These are phyloP conservation scores for Hapalemur alaotrensis DNA, from an alignment of 2,797 vertebrate species.

Conservation along the genomic window DNA sequence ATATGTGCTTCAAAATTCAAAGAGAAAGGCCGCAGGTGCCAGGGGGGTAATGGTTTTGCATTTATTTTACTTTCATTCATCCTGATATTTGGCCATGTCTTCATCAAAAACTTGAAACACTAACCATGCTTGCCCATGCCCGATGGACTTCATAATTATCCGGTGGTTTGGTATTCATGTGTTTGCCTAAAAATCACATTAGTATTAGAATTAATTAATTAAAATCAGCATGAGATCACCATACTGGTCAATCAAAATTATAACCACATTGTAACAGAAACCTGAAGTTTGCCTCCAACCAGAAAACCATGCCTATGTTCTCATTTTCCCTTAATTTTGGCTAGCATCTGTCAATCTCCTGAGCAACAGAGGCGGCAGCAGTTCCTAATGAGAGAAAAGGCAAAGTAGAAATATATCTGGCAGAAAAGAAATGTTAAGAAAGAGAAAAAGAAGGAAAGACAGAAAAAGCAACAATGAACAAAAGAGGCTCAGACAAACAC, in stretches of 20 bases:
- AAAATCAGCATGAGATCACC: neutral
- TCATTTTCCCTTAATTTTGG: constrained; percentile 49
- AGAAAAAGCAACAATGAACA: constrained; percentile 71
- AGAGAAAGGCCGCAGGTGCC: neutral
- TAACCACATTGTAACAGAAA: constrained; percentile 34
- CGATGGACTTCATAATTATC: neutral
- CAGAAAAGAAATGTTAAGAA: constrained; percentile 35
- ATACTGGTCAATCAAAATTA: constrained; percentile 26
- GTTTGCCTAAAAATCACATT: constrained; percentile 11
- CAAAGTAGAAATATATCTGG: neutral
- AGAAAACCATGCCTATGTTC: constrained; percentile 17
- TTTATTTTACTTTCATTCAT: neutral
- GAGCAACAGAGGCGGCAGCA: constrained; percentile 15
- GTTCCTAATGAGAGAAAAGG: neutral
- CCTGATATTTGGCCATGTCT: neutral
- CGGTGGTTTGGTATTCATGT: neutral
- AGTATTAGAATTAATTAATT: constrained; percentile 17
- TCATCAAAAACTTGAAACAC: neutral
- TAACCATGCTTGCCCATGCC: neutral
- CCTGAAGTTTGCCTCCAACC: constrained; percentile 16
- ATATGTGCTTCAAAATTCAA: neutral
- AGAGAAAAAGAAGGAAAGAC: constrained; percentile 22
- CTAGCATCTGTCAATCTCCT: neutral
- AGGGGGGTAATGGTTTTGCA: neutral
- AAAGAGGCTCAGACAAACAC: constrained; percentile 72